Evolutionary conservation across 2,888 invertebrate species (phyloP).

Genomic region (Linnaemya vulpina): DNA sequence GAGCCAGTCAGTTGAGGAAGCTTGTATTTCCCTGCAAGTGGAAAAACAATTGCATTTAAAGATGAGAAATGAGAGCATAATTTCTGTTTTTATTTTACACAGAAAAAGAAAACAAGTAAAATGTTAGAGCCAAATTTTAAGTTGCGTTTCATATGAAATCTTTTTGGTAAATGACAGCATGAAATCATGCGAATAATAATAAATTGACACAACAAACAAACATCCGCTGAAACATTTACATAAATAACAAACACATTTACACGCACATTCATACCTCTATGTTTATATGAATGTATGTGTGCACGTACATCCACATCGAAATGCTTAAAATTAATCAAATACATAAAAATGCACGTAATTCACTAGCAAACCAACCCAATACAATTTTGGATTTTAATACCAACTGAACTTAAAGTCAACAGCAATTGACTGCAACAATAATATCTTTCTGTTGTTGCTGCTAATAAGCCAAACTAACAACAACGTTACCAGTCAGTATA

Average conservation of each 20-base stretch:
- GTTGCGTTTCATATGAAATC: constrained; percentile 66
- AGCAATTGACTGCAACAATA: constrained; percentile 38
- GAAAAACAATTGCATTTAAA: constrained; percentile 79
- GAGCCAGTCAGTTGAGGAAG: constrained; percentile 87
- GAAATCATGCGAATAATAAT: constrained; percentile 64
- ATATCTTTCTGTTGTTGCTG: constrained; percentile 27
- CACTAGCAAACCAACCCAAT: constrained; percentile 61
- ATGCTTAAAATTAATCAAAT: constrained; percentile 32
- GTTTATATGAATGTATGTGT: neutral
- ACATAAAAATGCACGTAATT: constrained; percentile 29
- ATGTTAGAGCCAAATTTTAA: constrained; percentile 55
- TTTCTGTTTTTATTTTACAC: neutral
- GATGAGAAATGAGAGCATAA: constrained; percentile 74
- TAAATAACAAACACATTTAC: constrained; percentile 12
- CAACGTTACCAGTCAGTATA: constrained; percentile 27
- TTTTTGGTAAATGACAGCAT: constrained; percentile 68
- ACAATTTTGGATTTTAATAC: constrained; percentile 44
- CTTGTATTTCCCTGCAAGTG: constrained; percentile 87
- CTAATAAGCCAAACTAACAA: constrained; percentile 38
- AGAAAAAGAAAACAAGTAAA: constrained; percentile 39
- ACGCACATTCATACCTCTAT: constrained; percentile 19
- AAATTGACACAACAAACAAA: constrained; percentile 51
- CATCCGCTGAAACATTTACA: constrained; percentile 60
- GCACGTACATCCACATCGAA: neutral
- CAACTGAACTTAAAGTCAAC: constrained; percentile 62